phyloP scores from a whole-genome alignment of 2,113 vertebrate genomes.

The Isurus oxyrinchus region DNA sequence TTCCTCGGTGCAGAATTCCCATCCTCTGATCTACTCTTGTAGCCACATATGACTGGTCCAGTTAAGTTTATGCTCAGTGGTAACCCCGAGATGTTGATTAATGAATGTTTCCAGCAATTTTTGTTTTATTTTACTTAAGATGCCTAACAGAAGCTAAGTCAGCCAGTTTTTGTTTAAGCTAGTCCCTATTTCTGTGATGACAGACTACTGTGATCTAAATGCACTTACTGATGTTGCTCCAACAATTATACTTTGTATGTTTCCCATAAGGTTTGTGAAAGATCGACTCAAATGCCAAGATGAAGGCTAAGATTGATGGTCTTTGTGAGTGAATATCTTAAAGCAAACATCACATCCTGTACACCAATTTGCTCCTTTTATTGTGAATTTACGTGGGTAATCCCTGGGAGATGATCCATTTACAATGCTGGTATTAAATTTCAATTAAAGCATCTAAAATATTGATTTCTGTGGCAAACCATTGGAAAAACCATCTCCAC shows the following conservation, averaged over 20 bases:
- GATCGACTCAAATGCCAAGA: not conserved
- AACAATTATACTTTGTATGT: not conserved
- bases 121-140: not conserved
- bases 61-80: too few species aligned
- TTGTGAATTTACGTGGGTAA: not conserved
- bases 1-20: too few species aligned
- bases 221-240: not conserved
- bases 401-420: not conserved
- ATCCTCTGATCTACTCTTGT: too few species aligned
- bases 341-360: not conserved
- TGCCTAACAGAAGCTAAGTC: not conserved
- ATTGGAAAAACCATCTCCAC: not conserved
- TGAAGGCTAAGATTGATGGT: conserved; percentile 23
- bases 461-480: conserved; percentile 5
- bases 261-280: not conserved
- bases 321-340: not conserved
- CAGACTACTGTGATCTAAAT: not conserved
- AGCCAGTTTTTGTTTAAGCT: not conserved
- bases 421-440: not conserved
- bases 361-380: not conserved
- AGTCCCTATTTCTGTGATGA: not conserved
- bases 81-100: too few species aligned
- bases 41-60: too few species aligned
- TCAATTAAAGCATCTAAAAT: not conserved
- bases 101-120: not conserved